Conservation (phyloP, 2,888 invertebrate genomes). For the Agriopis leucophaearia region DNA sequence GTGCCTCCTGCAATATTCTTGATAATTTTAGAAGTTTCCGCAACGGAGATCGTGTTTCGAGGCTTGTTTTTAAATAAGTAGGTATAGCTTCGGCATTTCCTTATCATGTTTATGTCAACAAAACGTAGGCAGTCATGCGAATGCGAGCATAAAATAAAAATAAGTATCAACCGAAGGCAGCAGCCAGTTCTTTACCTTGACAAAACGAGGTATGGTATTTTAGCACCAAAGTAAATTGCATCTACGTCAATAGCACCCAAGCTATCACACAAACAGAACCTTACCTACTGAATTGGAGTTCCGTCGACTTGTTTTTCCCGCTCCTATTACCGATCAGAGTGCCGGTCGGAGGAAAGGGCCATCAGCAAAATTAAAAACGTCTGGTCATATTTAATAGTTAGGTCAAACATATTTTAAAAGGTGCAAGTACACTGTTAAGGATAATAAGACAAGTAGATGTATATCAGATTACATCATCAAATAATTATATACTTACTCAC, state of each 20-base stretch:
- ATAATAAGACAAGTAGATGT: not conserved
- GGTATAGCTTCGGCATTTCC: constrained; percentile 58
- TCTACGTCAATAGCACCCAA: not conserved
- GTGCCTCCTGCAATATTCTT: constrained; percentile 55
- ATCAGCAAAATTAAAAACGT: too few species aligned
- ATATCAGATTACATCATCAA: not conserved
- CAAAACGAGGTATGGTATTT: not conserved
- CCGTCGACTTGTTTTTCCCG: not conserved
- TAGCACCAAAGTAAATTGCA: not conserved
- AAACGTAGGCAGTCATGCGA: constrained; percentile 42
- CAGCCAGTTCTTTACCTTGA: constrained; percentile 13
- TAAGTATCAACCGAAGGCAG: constrained; percentile 38
- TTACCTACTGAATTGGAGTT: not conserved
- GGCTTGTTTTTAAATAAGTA: constrained; percentile 52
- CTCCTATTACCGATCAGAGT: too few species aligned
- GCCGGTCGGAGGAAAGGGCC: too few species aligned
- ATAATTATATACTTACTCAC: too few species aligned
- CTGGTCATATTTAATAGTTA: too few species aligned
- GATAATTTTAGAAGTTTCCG: constrained; percentile 60
- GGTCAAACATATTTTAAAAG: not conserved
- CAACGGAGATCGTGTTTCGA: constrained; percentile 62
- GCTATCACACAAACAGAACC: not conserved
- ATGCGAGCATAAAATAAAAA: constrained; percentile 38
- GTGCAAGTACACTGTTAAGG: not conserved
- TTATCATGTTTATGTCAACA: constrained; percentile 55